Evolutionary conservation across 2,113 vertebrate genomes (phyloP), one percentile per base, ranked within the genome.

Genomic region (Anhinga rufa): DNA sequence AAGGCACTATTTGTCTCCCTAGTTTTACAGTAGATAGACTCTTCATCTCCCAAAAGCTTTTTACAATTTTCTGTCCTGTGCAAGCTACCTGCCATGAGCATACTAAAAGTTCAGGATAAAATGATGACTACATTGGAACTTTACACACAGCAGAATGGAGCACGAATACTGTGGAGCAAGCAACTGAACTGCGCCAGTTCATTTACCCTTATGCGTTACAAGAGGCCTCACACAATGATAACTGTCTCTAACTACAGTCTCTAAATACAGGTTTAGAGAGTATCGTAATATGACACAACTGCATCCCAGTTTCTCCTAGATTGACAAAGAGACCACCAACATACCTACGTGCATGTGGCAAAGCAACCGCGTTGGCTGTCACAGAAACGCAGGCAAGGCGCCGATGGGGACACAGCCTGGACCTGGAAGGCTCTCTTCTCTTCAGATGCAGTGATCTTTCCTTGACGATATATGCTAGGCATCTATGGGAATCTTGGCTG

Each of bases 291-390:
- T 1, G 44, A 10, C 55, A 32, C 36, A 17, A 6, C 16, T 1
- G 15, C 38, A 72, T 17, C n/a, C 49, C 19, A 6, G 25, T 16
- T 46, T 64, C 66, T 82, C 71, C 49, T 14, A 20, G 34, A 19
- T 0, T 1, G 18, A 51, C 64, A 49, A 44, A 52, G 20, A 2
- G 29, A 32, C n/a, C 64, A 29, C 34, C 32, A 14, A 29, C 4
- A 7, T 14, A 21, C 38, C n/a, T 12, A 28, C 0, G 0, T 0
- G 3, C 14, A 6, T 0, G 8, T 0, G 2, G 80, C 61, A 85
- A 61, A 81, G 75, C 24, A 9, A 49, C 24, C 1, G 0, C 0
- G 0, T 3, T 13, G 44, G 15, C 26, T 51, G 8, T 4, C 32
- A 40, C 48, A 12, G 69, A 51, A 49, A 29, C 0, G 0, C 10